Evolutionary conservation across 2,113 vertebrate genomes (phyloP).

Genomic region (Stercorarius parasiticus): DNA sequence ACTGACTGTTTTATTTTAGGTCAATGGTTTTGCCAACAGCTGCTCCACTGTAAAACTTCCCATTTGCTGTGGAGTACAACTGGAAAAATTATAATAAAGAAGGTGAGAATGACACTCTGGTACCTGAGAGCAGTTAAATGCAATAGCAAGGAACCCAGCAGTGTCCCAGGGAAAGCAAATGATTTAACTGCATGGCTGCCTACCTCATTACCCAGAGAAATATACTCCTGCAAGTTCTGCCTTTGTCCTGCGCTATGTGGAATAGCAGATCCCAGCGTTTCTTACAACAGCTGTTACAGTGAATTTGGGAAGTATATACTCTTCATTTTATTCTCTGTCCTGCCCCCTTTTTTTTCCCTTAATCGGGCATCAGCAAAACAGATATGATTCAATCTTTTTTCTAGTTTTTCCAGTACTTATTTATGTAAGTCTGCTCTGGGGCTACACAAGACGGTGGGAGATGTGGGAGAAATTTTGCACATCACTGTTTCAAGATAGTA

Average conservation of each 20-base stretch:
- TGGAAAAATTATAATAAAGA: background rate
- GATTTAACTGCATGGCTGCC: background rate
- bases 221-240: background rate
- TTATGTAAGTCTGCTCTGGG: conserved; percentile 61
- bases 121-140: background rate
- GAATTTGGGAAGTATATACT: background rate
- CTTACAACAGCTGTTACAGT: background rate
- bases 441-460: conserved; percentile 9
- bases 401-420: conserved; percentile 38
- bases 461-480: conserved; percentile 51
- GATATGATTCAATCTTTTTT: conserved; percentile 19
- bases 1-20: background rate
- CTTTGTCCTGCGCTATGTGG: background rate
- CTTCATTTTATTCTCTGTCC: background rate
- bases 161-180: conserved; percentile 41
- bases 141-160: background rate
- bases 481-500: conserved; percentile 49
- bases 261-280: background rate
- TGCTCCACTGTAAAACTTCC: background rate
- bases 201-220: conserved; percentile 45
- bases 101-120: background rate
- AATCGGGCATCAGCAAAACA: conserved; percentile 20
- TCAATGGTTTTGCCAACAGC: background rate
- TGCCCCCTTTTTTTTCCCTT: background rate
- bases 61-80: background rate